Base-by-base conservation (phyloP, 1,140 invertebrate species). In the Vanessa atalanta region DNA sequence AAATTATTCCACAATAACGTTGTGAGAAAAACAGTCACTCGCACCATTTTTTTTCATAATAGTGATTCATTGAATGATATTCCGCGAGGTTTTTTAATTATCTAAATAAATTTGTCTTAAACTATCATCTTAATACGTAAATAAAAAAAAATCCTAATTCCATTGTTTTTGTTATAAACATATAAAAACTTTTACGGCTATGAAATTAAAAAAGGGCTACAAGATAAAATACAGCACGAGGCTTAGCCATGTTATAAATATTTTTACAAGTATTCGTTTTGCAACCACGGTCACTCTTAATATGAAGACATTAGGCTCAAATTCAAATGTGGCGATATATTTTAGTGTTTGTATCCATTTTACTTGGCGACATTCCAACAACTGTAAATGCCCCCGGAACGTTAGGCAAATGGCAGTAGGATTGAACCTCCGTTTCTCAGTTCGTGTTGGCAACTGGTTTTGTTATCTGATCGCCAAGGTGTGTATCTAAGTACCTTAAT, bases 331-430 rank as follows among this genome's bases (percentile, higher is more conserved):
- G 55, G 55, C 60, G 31, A 69, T 26, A 73, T 16, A 74, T 57
- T 65, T 55, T 57, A 64, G 72, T 70, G 31, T 43, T 65, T 14
- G 14, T 65, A 13, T 51, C 20, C 26, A 66, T 8, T 11, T 43
- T 9, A 79, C 63, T 80, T 82, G 80, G 80, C 80, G 16, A 47
- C 20, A 75, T 72, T 79, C 80, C 80, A 82, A 77, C 75, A 63
- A 79, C 63, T 72, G 76, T 75, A 69, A 75, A 65, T 75, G 75
- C 26, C 53, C 77, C 75, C 79, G 69, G 72, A 67, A 76, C 72
- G 51, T 70, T 80, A 78, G 80, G 77, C 75, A 77, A 77, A 75
- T 77, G 48, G 47, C 48, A 64, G 12, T 57, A 43, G 73, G 55
- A 51, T 69, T 70, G 26, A 63, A 66, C 61, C 67, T 61, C 50